Evolutionary conservation across 2,113 vertebrate genomes (phyloP).

Genomic region (Trachemys scripta): DNA sequence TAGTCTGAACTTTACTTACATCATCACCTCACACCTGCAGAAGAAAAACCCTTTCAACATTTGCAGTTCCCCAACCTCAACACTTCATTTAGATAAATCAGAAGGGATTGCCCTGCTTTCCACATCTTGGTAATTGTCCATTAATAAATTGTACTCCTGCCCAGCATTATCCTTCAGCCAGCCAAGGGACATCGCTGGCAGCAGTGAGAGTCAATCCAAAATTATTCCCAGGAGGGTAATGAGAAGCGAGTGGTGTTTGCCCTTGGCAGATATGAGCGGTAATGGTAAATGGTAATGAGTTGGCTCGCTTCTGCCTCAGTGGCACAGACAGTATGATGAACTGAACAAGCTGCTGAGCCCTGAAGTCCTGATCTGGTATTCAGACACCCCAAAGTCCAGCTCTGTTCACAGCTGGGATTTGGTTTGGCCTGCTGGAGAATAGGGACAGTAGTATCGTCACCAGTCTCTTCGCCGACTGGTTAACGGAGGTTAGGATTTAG

Average conservation of each 20-base stretch:
- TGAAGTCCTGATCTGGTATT: background rate
- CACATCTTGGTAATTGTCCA: conserved; percentile 33
- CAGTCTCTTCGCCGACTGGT: rapidly evolving
- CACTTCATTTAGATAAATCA: conserved; percentile 31
- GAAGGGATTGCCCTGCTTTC: conserved; percentile 36
- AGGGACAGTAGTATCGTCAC: background rate
- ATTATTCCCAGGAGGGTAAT: conserved; percentile 38
- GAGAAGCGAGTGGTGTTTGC: conserved; percentile 27
- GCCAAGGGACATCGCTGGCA: background rate
- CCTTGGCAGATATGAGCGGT: conserved; percentile 45
- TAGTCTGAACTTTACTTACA: background rate
- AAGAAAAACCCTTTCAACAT: background rate
- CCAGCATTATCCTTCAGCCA: conserved; percentile 42
- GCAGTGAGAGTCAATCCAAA: conserved; percentile 2
- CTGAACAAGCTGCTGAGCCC: background rate
- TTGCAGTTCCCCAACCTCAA: conserved; percentile 11
- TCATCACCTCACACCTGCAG: background rate
- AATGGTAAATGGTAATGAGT: conserved; percentile 4
- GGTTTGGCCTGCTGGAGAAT: background rate
- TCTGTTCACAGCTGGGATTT: background rate
- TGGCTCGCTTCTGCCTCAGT: conserved; percentile 40
- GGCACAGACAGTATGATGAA: background rate
- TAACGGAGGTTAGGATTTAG: rapidly evolving
- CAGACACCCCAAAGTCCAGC: background rate
- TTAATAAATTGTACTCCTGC: conserved; percentile 56